Percentiles rank a stretch among this genome's conserved stretches.
phyloP scores from a whole-genome alignment of 2,888 invertebrate genomes.

The Apamea sordens region DNA sequence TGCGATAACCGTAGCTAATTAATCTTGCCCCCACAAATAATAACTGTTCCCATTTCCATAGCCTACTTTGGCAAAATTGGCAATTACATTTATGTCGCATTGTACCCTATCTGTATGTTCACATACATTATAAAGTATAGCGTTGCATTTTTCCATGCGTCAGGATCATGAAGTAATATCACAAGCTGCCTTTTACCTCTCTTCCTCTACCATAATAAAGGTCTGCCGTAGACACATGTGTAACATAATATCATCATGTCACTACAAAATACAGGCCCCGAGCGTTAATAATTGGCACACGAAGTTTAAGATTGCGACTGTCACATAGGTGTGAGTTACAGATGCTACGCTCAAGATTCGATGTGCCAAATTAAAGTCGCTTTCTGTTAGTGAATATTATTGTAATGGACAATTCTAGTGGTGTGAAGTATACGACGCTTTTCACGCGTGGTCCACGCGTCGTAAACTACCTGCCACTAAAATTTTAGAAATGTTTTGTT shows the following conservation, averaged over 20 bases:
- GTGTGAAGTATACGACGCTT: constrained; percentile 11
- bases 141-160: not conserved
- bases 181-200: constrained; percentile 31
- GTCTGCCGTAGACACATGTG: not conserved
- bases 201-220: not conserved
- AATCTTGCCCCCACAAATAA: constrained; percentile 26
- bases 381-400: not conserved
- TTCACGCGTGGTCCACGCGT: constrained; percentile 4
- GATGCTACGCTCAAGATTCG: not conserved
- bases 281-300: not conserved
- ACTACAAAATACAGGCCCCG: not conserved
- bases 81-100: constrained; percentile 31
- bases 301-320: not conserved
- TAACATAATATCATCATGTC: not conserved
- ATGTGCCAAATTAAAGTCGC: not conserved
- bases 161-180: constrained; percentile 20
- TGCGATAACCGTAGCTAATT: not conserved
- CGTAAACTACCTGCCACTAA: not conserved
- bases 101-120: constrained; percentile 29
- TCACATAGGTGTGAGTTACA: not conserved
- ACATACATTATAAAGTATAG: constrained; percentile 14
- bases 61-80: constrained; percentile 50
- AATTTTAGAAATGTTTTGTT: not conserved
- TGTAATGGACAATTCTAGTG: not conserved
- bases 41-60: constrained; percentile 49